phyloP scores from a whole-genome alignment of 2,797 vertebrate genomes.

The Oreortyx pictus region DNA sequence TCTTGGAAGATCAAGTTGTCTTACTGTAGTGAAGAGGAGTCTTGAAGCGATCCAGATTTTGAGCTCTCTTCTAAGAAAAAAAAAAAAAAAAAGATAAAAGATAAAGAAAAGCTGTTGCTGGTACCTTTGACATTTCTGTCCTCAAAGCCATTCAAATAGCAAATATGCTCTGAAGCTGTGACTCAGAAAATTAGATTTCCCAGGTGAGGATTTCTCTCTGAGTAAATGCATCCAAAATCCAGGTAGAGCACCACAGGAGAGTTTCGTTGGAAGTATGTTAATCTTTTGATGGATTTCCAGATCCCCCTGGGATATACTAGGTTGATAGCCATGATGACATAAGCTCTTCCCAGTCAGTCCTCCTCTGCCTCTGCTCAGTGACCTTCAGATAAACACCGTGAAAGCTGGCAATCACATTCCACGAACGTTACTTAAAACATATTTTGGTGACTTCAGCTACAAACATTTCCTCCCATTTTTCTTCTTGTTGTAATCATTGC shows the following conservation, averaged over 20 bases:
- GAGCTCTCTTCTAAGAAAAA: neutral
- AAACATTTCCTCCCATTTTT: constrained; percentile 55
- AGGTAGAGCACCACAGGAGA: neutral
- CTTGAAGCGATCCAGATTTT: neutral
- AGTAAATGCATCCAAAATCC: neutral
- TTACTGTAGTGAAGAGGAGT: neutral
- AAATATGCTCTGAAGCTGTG: neutral
- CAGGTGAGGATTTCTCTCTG: neutral
- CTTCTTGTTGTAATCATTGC: neutral
- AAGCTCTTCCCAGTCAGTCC: neutral
- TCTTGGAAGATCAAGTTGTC: neutral
- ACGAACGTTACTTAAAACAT: constrained; percentile 6
- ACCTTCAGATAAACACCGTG: constrained; percentile 6
- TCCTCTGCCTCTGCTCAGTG: neutral
- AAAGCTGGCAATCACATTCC: constrained; percentile 15
- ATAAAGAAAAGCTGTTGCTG: neutral
- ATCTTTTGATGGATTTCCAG: neutral
- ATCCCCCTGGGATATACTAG: neutral
- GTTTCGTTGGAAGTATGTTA: neutral
- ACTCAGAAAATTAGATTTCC: neutral
- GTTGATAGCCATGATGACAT: neutral
- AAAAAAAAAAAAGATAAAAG: too few species aligned
- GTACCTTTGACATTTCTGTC: neutral
- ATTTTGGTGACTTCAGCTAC: constrained; percentile 13
- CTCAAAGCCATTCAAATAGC: neutral